Conservation (phyloP, 2,888 invertebrate species). For the Tuta absoluta region DNA sequence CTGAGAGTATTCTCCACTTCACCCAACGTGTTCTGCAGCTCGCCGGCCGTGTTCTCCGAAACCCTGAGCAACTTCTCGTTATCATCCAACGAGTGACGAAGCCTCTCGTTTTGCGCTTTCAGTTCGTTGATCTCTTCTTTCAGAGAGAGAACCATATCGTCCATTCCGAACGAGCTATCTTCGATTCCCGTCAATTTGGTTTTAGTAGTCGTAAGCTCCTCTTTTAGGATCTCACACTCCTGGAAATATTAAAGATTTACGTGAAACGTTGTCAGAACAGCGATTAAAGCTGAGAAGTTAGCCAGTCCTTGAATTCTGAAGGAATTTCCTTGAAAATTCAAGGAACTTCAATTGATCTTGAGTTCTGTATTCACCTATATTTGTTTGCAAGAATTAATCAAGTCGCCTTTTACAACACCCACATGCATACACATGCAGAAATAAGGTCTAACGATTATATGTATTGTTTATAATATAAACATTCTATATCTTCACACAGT, state of each 20-base stretch:
- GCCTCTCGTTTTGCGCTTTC: slow-evolving; percentile 83
- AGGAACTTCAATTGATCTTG: too few relatives aligned
- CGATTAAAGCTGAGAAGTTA: too few relatives aligned
- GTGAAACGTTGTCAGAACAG: slow-evolving; percentile 36
- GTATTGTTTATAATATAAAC: too few relatives aligned
- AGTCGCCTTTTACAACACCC: too few relatives aligned
- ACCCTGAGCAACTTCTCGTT: slow-evolving; percentile 80
- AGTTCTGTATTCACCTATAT: too few relatives aligned
- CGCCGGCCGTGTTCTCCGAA: slow-evolving; percentile 90
- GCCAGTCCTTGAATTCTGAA: too few relatives aligned
- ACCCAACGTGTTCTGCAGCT: slow-evolving; percentile 88
- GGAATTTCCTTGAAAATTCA: too few relatives aligned
- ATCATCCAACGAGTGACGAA: slow-evolving; percentile 84
- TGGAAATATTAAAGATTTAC: slow-evolving; percentile 48
- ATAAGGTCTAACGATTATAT: too few relatives aligned
- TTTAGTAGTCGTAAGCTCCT: slow-evolving; percentile 82
- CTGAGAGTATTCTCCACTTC: slow-evolving; percentile 88
- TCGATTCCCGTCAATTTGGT: slow-evolving; percentile 83
- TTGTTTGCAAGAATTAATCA: too few relatives aligned
- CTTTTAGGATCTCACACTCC: slow-evolving; percentile 85
- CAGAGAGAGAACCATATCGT: slow-evolving; percentile 86
- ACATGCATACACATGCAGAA: too few relatives aligned
- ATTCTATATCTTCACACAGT: too few relatives aligned
- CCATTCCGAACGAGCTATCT: slow-evolving; percentile 86
- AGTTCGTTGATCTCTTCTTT: slow-evolving; percentile 83